Evolutionary conservation across 2,113 vertebrate species (phyloP).

Genomic region (Nibea coibor): DNA sequence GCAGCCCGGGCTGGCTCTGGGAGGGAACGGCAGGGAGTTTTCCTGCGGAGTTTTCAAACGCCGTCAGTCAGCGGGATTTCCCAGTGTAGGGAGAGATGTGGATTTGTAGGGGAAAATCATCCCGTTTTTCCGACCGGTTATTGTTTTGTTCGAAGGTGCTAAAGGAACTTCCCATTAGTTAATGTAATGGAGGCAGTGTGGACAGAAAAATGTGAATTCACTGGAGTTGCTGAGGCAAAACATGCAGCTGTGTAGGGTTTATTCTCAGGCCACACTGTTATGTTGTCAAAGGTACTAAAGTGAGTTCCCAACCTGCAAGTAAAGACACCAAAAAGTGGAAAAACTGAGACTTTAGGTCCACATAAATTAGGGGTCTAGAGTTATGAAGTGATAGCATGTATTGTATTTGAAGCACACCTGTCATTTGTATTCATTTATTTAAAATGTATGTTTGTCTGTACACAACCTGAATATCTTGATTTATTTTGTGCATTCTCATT

Average conservation of each 20-base stretch:
- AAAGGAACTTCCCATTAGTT: too few relatives aligned
- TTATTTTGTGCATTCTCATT: too few relatives aligned
- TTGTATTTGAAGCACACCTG: too few relatives aligned
- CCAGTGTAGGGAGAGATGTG: slow-evolving; percentile 24
- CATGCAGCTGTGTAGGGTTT: neutral
- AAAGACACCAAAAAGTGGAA: neutral
- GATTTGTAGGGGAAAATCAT: slow-evolving; percentile 44
- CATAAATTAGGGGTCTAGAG: too few relatives aligned
- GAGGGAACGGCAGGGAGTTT: slow-evolving; percentile 70
- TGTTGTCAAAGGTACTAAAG: neutral
- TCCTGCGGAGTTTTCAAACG: slow-evolving; percentile 72
- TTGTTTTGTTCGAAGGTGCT: neutral
- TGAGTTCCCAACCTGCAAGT: neutral
- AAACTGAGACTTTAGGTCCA: neutral
- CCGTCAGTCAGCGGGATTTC: slow-evolving; percentile 68
- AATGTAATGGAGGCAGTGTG: too few relatives aligned
- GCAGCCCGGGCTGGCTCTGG: neutral
- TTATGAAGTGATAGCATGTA: too few relatives aligned
- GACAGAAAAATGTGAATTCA: neutral
- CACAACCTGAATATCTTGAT: too few relatives aligned
- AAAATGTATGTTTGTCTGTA: too few relatives aligned
- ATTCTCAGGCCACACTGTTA: neutral
- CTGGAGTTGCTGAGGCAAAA: neutral
- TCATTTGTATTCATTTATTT: too few relatives aligned
- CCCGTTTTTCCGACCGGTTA: neutral